Evolutionary conservation across 2,113 vertebrate species (phyloP), one percentile per base, ranked within the genome.

Genomic region (Trogon melanurus): DNA sequence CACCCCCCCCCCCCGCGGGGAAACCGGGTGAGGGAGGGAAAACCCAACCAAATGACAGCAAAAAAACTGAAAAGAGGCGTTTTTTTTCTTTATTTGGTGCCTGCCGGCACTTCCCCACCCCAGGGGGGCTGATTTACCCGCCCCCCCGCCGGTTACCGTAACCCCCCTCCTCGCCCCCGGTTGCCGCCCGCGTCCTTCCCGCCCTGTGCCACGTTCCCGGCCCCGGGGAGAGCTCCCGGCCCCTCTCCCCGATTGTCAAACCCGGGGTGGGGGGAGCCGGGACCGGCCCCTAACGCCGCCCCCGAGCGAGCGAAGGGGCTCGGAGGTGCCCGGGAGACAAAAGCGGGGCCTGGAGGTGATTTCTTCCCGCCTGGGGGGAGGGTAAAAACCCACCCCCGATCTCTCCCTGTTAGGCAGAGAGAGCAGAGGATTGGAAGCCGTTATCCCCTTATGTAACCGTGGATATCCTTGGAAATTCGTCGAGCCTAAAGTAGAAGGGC

Each of bases 361-460:
- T 2, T 9, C 5, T 29, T 4, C 30, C 18, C 18, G 4, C 30
- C 1, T 4, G 8, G 38, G 21, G 21, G 11, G 2, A 3, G 6
- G 13, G 45, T 6, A 15, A 75, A 45, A 6, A 1, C 2, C 2
- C 29, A 32, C 1, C 2, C 5, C 16, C 16, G 32, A 4, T 36
- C 36, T 36, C 36, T 36, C 36, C 13, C 10, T 38, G 25, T 75
- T 53, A 27, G 13, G 66, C 8, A 8, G n/a, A 53, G 47, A 22
- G 62, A 15, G 0, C 1, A 13, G 51, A 20, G 79, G 88, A 53
- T 65, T 66, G 79, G 3, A 41, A 19, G 65, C 19, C 44, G 25
- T 88, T 82, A 93, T 76, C 72, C 32, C 69, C 23, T 94, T 92
- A 71, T 2, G 91, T 85, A 92, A 88, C 14, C 3, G 32, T 19